These are phyloP conservation scores for Sarcophaga carnaria DNA, from an alignment of 2,888 invertebrate genomes.

Conservation along the genomic window DNA sequence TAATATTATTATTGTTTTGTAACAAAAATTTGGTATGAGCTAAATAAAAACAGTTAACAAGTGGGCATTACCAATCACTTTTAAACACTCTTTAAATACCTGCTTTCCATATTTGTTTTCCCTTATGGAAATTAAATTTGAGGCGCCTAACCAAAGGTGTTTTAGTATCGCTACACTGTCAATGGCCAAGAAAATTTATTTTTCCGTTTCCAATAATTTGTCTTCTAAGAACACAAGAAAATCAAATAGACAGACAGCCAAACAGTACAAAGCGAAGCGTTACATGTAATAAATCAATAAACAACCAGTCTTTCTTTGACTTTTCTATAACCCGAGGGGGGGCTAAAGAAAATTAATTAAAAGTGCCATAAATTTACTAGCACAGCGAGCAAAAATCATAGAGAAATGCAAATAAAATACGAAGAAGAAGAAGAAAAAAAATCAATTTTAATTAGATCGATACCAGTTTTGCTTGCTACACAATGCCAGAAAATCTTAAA, in stretches of 20 bases:
- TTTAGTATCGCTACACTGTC: constrained; percentile 12
- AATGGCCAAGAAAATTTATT: constrained; percentile 22
- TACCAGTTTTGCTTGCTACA: constrained; percentile 9
- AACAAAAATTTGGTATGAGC: no score
- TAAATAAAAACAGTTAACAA: no score
- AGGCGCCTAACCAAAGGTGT: constrained; percentile 14
- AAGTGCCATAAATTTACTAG: constrained; percentile 47
- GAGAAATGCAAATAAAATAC: neutral
- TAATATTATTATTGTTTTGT: no score
- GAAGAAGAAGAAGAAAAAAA: neutral
- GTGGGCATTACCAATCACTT: no score
- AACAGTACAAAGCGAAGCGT: neutral
- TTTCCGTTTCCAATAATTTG: constrained; percentile 17
- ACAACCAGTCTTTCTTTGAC: constrained; percentile 43
- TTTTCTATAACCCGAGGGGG: neutral
- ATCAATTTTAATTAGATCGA: constrained; percentile 39
- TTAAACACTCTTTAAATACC: no score
- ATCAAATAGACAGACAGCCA: neutral
- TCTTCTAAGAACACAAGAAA: constrained; percentile 33
- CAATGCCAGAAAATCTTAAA: no score
- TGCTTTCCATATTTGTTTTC: neutral
- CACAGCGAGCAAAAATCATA: neutral
- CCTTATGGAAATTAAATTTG: neutral
- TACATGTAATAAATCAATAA: constrained; percentile 64
- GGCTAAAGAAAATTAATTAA: constrained; percentile 43